Evolutionary conservation across 92 coral and sea anemone genomes (phyloP).

Genomic region (Phenganax subtilis): DNA sequence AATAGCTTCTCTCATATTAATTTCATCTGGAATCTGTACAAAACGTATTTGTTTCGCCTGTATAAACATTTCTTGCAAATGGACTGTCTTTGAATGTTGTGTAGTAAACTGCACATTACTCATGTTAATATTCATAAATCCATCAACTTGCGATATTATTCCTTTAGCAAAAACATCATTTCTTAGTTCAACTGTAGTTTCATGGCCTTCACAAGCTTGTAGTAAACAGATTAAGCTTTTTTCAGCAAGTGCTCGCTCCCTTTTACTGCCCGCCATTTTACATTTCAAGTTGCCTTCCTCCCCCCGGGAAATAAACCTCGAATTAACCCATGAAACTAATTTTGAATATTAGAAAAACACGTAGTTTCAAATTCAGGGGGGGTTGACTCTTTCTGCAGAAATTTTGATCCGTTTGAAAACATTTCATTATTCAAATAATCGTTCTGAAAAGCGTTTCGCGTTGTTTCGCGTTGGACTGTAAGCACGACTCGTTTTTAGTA

Average conservation of each 20-base stretch:
- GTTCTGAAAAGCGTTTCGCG: too few relatives aligned
- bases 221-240: slow-evolving; percentile 82
- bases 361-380: too few relatives aligned
- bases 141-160: slow-evolving; percentile 74
- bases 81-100: slow-evolving; percentile 51
- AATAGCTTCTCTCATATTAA: slow-evolving; percentile 92
- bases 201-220: slow-evolving; percentile 78
- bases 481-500: too few relatives aligned
- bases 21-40: slow-evolving; percentile 94
- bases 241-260: slow-evolving; percentile 72
- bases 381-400: too few relatives aligned
- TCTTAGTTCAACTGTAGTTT: slow-evolving; percentile 86
- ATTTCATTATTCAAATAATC: too few relatives aligned
- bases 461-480: too few relatives aligned
- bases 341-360: too few relatives aligned
- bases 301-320: too few relatives aligned
- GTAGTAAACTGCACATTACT: slow-evolving; percentile 67
- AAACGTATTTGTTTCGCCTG: slow-evolving; percentile 84
- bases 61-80: slow-evolving; percentile 68
- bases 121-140: slow-evolving; percentile 83
- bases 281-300: not conserved
- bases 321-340: too few relatives aligned
- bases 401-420: too few relatives aligned
- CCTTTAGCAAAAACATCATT: slow-evolving; percentile 85
- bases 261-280: slow-evolving; percentile 70